Percentiles rank a stretch among this genome's conserved stretches.
These are phyloP conservation scores for Arion vulgaris DNA, from an alignment of 1,140 invertebrate species.

Conservation along the genomic window DNA sequence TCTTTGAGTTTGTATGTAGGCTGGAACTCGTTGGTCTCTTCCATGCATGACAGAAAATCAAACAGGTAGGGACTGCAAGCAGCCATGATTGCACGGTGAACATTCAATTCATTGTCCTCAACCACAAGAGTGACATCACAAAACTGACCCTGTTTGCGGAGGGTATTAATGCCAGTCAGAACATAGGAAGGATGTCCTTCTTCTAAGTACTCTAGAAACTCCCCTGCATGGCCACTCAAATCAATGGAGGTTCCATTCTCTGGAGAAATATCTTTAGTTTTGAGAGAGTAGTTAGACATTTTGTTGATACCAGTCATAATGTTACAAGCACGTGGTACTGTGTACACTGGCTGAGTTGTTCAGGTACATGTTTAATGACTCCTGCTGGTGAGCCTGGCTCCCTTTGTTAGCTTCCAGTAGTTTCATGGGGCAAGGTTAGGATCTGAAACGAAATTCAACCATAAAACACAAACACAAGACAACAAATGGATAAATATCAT, in stretches of 20 bases:
- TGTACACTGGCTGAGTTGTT: not conserved
- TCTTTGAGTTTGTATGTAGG: slow-evolving; percentile 74
- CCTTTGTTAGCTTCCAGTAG: slow-evolving; percentile 34
- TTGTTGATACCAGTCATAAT: not conserved
- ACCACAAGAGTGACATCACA: slow-evolving; percentile 86
- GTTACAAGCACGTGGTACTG: not conserved
- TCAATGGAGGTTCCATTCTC: not conserved
- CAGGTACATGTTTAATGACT: slow-evolving; percentile 12
- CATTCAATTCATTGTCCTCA: slow-evolving; percentile 80
- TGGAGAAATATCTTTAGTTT: not conserved
- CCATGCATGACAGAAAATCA: slow-evolving; percentile 79
- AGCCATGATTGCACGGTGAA: slow-evolving; percentile 84
- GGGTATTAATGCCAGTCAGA: slow-evolving; percentile 76
- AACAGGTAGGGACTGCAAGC: slow-evolving; percentile 84
- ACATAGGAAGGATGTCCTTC: slow-evolving; percentile 23
- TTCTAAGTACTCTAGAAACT: slow-evolving; percentile 34
- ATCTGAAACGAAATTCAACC: not conserved
- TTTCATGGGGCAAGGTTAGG: slow-evolving; percentile 19
- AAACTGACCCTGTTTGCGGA: slow-evolving; percentile 84
- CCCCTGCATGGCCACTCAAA: slow-evolving; percentile 2
- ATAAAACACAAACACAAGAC: not conserved
- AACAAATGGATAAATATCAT: not conserved
- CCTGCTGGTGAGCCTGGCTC: not conserved
- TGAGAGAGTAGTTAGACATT: not conserved
- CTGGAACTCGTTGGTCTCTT: slow-evolving; percentile 37